Base-by-base conservation (phyloP, 2,113 vertebrate species). In the Syrmaticus mikado region DNA sequence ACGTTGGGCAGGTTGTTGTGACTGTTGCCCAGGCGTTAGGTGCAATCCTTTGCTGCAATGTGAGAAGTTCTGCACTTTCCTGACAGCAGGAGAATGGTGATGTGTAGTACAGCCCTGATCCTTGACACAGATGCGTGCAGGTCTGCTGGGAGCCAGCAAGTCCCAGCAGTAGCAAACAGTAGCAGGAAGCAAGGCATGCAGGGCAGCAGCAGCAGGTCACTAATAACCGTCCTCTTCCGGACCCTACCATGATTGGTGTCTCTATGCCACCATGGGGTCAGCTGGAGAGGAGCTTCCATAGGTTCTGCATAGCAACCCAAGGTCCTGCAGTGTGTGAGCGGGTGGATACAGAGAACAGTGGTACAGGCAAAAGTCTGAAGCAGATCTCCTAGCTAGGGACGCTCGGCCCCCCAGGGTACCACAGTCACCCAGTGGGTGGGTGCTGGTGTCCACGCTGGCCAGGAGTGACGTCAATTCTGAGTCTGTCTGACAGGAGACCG, bases 401-500 rank as follows among this genome's bases (percentile, higher is more conserved):
- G 7, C 8, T 24, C 20, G 2, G 8, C 3, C 15, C 5, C 1
- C 6, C 53, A 22, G 9, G 22, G 8, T 40, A n/a, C 61, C 20
- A 0, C 20, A 36, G 36, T 45, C 73, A 45, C 22, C 15, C 10
- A 2, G 1, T 32, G 25, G 7, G 1, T 2, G 9, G 5, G 16
- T 25, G 30, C 43, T 61, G 60, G 38, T 60, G 52, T 78, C 43
- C 27, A n/a, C 0, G 0, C 60, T 60, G 36, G n/a, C 32, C 9
- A 10, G 19, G 52, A 85, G 19, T 75, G 74, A 68, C 48, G 21
- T 78, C 67, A 89, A 48, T 88, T 73, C 84, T 2, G 13, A 75
- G 80, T 71, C 82, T 55, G 41, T 74, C 89, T 90, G 93, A 68
- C 76, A 76, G 58, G 50, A 85, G 73, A 38, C 45, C 40, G 53